Evolutionary conservation across 2,113 vertebrate species (phyloP).

Genomic region (Sapayoa aenigma): DNA sequence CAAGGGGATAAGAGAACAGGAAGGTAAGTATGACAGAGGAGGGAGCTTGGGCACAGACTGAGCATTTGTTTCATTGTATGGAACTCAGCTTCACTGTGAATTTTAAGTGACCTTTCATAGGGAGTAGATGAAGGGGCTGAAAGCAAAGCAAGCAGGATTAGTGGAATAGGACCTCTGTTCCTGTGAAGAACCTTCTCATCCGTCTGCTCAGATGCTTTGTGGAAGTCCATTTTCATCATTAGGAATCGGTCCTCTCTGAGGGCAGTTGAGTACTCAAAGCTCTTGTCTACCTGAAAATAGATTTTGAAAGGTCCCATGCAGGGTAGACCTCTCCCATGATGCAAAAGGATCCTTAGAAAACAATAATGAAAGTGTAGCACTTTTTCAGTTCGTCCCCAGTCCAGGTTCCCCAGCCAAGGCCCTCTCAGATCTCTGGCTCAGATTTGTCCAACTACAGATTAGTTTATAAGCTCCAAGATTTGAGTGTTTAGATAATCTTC

Average conservation of each 20-base stretch:
- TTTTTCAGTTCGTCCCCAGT: neutral
- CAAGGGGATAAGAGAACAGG: neutral
- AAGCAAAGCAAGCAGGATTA: neutral
- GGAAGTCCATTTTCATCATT: neutral
- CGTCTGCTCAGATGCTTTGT: neutral
- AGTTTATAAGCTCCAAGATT: neutral
- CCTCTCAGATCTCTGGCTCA: neutral
- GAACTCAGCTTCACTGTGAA: neutral
- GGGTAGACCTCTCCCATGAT: neutral
- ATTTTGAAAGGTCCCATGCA: neutral
- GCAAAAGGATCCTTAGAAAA: neutral
- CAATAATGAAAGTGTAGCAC: neutral
- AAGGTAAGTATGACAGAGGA: neutral
- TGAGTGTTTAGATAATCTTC: neutral
- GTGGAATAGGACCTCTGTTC: neutral
- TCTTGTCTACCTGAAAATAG: neutral
- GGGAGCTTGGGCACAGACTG: neutral
- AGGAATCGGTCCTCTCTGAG: neutral
- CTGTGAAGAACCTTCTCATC: neutral
- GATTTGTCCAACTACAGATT: neutral
- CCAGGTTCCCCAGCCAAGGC: neutral
- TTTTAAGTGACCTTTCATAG: neutral
- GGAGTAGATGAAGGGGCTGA: neutral
- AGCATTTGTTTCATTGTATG: neutral
- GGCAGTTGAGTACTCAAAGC: neutral